Evolutionary conservation across 2,797 vertebrate genomes (phyloP).

Genomic region (Mionectes olivaceus): DNA sequence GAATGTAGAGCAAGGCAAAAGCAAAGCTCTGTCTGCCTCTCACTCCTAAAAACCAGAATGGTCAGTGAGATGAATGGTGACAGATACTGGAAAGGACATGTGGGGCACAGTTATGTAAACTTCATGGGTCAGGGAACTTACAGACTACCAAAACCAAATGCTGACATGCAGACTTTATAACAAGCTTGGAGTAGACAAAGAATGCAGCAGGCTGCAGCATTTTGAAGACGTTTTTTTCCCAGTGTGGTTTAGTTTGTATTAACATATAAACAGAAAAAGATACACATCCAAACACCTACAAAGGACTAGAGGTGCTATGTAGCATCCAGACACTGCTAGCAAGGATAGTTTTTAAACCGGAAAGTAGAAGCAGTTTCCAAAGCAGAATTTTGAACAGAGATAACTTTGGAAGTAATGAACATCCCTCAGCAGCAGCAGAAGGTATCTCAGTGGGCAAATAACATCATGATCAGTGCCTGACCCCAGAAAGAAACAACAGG

Average conservation of each 20-base stretch:
- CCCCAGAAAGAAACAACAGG: background rate
- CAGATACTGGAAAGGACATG: background rate
- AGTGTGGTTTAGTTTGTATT: background rate
- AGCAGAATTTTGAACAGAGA: background rate
- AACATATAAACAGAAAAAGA: background rate
- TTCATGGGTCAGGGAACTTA: background rate
- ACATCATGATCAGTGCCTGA: background rate
- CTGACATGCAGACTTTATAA: background rate
- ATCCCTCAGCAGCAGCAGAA: background rate
- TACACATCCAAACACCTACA: background rate
- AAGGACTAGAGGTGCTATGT: background rate
- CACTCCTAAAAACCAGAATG: background rate
- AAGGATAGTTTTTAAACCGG: background rate
- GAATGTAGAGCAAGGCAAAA: background rate
- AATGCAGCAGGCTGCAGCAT: background rate
- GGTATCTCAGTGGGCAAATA: background rate
- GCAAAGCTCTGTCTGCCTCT: background rate
- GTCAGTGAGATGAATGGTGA: background rate
- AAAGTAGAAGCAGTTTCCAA: background rate
- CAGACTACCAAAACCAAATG: background rate
- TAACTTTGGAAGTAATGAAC: background rate
- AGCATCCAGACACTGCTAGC: background rate
- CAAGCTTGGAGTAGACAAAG: background rate
- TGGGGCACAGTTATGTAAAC: background rate
- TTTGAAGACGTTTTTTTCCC: background rate